Base-by-base conservation (phyloP, 1,140 invertebrate species). In the Pissodes strobi region DNA sequence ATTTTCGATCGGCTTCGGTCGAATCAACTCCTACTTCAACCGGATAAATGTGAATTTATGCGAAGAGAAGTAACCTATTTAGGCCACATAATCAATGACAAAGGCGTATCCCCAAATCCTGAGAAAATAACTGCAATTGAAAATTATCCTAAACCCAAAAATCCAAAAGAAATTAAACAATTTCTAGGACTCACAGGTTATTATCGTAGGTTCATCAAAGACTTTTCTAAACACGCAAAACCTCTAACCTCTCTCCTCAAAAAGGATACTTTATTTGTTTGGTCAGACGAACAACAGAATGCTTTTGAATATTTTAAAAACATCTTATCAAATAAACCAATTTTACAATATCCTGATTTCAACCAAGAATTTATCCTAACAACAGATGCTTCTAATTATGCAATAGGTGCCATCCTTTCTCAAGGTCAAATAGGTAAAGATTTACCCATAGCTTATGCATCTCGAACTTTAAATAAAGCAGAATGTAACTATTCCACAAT, bases 21-120 rank as follows among this genome's bases (percentile, higher is more conserved):
- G 21, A 61, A 66, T 21, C 53, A 52, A 17, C 13, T 65, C 6
- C 19, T 48, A 46, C 23, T 68, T 4, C 66, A 68, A 46, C 66
- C 66, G n/a, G 71, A 76, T 15, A 81, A 82, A 71, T 79, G 77
- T 46, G 69, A 79, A 59, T 79, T 79, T 67, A 59, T 80, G 23
- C 30, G 45, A 18, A 66, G 51, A 45, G 73, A 75, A 70, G 68
- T 72, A 12, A 27, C 22, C n/a, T 78, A 76, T 68, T 63, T 76
- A 46, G 72, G 74, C 25, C 75, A 78, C 61, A 48, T 76, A 9
- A 72, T 78, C 27, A 69, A 38, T 13, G 55, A 69, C 25, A 48
- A 79, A 3, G 81, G 82, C 10, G 70, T 84, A 2, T 65, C 63
- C 53, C 79, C 80, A 4, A 73, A 81, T 66, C 78, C 74, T 12